Evolutionary conservation across 1,140 invertebrate genomes (phyloP), one percentile per base, ranked within the genome.

Genomic region (Gonatopus flavifemur): DNA sequence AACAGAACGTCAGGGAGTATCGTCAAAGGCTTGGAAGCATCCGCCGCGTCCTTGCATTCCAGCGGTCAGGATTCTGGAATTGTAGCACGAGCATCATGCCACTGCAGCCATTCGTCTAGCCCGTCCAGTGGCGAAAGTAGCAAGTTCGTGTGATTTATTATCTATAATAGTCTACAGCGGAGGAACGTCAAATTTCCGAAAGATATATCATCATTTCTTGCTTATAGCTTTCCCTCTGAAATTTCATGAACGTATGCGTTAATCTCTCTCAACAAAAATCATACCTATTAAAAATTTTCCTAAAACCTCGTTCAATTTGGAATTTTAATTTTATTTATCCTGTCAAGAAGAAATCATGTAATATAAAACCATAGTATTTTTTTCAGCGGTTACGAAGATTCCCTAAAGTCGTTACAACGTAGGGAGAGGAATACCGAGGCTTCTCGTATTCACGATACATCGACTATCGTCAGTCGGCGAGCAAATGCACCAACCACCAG

Each of bases 11-110:
- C 55, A 30, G 52, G n/a, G n/a, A n/a, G 49, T 49, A 62, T 46
- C 32, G 49, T 40, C 37, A 59, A 54, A 54, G 64, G 70, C 49
- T 51, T 82, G 28, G 87, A 89, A 67, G 84, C 84, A 38, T 87
- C 86, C 49, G 80, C 87, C 69, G 85, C 87, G 52, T 89, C 87
- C 45, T 78, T 90, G 52, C 87, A 89, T 78, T 90, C 89, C 49
- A 89, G 87, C 62, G 86, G 87, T 13, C 85, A 88, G 67, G 88
- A 90, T 76, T 90, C 88, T 6, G 89, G 88, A 25, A 88, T 90
- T 54, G 61, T 69, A 8, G 53, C 77, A 57, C 57, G 79, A 60
- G 67, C 83, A 19, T 62, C 59, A 62, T 85, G 87, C 71, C 80
- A 84, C 55, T 84, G 87, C 72, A 81, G 85, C 57, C 82, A 87